Percentiles rank a stretch among this genome's conserved stretches.
Evolutionary conservation across 2,888 invertebrate species (phyloP).

Genomic region (Ophion costatus): DNA sequence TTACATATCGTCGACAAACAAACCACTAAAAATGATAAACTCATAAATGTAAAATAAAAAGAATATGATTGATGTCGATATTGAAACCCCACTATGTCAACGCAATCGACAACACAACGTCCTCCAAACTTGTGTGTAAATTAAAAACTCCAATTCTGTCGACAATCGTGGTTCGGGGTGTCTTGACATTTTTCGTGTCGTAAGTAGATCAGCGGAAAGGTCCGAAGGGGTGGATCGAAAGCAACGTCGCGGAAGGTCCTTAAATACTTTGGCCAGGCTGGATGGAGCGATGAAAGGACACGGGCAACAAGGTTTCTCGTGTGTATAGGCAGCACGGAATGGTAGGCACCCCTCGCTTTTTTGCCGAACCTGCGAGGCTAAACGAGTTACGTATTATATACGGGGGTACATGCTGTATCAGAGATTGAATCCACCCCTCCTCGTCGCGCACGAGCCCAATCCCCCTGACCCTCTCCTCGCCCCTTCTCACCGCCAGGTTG

Average conservation of each 20-base stretch:
- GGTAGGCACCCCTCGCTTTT: conserved; percentile 66
- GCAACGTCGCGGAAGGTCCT: conserved; percentile 67
- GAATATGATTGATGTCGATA: too few species aligned
- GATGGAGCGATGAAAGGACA: conserved; percentile 64
- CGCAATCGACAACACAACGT: not conserved
- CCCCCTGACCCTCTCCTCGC: not conserved
- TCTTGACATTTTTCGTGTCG: conserved; percentile 15
- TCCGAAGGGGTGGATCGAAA: conserved; percentile 19
- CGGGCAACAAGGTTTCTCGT: conserved; percentile 30
- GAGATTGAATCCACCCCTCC: conserved; percentile 37
- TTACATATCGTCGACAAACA: not conserved
- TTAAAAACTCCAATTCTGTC: not conserved
- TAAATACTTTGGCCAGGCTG: conserved; percentile 78
- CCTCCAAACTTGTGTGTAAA: not conserved
- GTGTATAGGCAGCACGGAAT: conserved; percentile 35
- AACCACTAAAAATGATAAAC: not conserved
- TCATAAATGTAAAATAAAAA: not conserved
- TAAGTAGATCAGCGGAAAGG: conserved; percentile 16
- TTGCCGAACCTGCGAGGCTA: conserved; percentile 81
- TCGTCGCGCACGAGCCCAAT: conserved; percentile 40
- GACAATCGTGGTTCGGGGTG: not conserved
- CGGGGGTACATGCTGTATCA: conserved; percentile 57
- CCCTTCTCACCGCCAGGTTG: conserved; percentile 79
- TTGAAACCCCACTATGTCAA: too few species aligned
- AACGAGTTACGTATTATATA: conserved; percentile 83